Evolutionary conservation across 2,797 vertebrate species (phyloP).

Genomic region (Neolamprologus multifasciatus): DNA sequence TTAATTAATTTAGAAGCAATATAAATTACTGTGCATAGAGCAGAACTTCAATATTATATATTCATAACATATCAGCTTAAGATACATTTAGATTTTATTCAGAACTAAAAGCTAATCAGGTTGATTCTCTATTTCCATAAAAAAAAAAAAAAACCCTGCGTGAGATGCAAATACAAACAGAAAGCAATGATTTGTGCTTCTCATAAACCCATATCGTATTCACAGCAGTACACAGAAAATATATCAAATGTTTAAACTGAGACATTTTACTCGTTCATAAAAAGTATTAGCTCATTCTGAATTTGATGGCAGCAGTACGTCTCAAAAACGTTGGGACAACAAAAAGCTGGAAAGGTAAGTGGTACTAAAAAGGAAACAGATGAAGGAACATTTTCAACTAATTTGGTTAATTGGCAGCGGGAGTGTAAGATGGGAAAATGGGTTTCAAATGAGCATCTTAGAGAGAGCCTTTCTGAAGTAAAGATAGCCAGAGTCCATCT

Average conservation of each 20-base stretch:
- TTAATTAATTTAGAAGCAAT: background rate
- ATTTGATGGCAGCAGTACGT: background rate
- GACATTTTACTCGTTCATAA: background rate
- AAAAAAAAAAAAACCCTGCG: background rate
- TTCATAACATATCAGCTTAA: background rate
- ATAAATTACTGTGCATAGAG: background rate
- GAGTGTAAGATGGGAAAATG: background rate
- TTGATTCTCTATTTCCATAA: background rate
- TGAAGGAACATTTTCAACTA: background rate
- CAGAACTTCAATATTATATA: background rate
- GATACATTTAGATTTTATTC: background rate
- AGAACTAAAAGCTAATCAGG: background rate
- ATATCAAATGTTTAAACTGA: background rate
- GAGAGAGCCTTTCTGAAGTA: background rate
- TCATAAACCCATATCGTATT: background rate
- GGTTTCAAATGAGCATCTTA: background rate
- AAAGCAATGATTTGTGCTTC: background rate
- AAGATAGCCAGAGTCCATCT: background rate
- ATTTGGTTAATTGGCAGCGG: background rate
- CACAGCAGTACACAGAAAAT: background rate
- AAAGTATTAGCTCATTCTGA: background rate
- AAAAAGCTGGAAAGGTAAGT: background rate
- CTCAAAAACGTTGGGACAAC: background rate
- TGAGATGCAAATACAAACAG: background rate
- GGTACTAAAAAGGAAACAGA: background rate